Percentiles rank a stretch among this genome's conserved stretches.
Conservation (phyloP, 2,888 invertebrate species). For the Epirrhoe tristata region DNA sequence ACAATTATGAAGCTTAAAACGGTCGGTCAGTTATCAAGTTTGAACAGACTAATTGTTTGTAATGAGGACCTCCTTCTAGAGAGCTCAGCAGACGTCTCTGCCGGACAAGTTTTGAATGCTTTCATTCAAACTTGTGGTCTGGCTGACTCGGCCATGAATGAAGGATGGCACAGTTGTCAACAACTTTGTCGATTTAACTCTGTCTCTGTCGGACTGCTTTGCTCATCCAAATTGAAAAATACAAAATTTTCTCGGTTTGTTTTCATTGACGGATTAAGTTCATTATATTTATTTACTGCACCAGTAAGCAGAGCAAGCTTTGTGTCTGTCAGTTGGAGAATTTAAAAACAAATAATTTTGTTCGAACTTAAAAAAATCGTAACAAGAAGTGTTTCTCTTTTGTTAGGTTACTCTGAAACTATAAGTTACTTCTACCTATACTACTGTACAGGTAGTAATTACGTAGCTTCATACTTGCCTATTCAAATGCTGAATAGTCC, state of each 20-base stretch:
- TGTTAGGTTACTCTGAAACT: background rate
- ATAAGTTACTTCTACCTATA: background rate
- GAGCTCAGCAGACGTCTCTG: constrained; percentile 37
- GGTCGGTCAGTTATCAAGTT: constrained; percentile 20
- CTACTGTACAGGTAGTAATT: background rate
- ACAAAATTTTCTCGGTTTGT: constrained; percentile 20
- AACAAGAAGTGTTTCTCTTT: background rate
- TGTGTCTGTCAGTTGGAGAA: constrained; percentile 32
- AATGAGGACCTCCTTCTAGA: constrained; percentile 28
- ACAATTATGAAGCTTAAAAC: background rate
- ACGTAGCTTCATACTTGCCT: background rate
- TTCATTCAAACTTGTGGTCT: constrained; percentile 71
- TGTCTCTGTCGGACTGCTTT: constrained; percentile 55
- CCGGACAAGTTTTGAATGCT: constrained; percentile 71
- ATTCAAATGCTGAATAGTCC: background rate
- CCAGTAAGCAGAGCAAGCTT: constrained; percentile 30
- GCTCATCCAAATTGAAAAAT: constrained; percentile 48
- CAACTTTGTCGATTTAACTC: constrained; percentile 75
- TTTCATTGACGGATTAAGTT: constrained; percentile 34
- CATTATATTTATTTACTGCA: constrained; percentile 44
- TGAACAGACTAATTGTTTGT: constrained; percentile 44
- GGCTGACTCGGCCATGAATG: constrained; percentile 63
- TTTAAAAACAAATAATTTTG: constrained; percentile 31
- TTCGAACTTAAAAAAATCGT: background rate
- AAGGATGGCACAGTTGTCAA: constrained; percentile 64